These are phyloP conservation scores for Furcula furcula DNA, from an alignment of 2,888 invertebrate genomes.

Conservation along the genomic window DNA sequence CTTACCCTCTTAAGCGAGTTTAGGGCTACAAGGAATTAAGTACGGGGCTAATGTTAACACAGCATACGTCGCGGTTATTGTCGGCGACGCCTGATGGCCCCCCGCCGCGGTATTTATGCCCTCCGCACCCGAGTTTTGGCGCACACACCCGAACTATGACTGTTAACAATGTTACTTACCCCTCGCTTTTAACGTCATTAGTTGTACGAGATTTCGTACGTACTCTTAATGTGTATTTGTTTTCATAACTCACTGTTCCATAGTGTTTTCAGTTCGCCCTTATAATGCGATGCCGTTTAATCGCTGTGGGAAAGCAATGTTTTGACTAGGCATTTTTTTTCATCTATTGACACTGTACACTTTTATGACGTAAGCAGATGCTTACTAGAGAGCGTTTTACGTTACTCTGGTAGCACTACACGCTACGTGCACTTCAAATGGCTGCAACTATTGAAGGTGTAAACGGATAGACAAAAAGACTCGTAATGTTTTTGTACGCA, in stretches of 20 bases:
- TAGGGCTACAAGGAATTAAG: slow-evolving; percentile 78
- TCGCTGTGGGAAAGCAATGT: slow-evolving; percentile 73
- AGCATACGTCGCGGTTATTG: slow-evolving; percentile 75
- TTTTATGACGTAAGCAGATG: slow-evolving; percentile 52
- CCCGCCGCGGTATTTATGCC: slow-evolving; percentile 75
- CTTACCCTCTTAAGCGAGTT: slow-evolving; percentile 78
- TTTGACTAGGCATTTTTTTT: slow-evolving; percentile 54
- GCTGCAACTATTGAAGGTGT: slow-evolving; percentile 41
- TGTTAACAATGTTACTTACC: slow-evolving; percentile 77
- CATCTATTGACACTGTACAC: slow-evolving; percentile 52
- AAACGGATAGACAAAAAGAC: slow-evolving; percentile 43
- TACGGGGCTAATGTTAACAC: slow-evolving; percentile 77
- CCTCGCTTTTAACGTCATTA: slow-evolving; percentile 78
- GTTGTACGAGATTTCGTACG: slow-evolving; percentile 75
- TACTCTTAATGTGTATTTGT: slow-evolving; percentile 75
- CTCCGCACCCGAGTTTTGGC: slow-evolving; percentile 73
- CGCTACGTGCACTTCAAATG: slow-evolving; percentile 36
- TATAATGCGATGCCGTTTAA: slow-evolving; percentile 53
- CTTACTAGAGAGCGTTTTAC: slow-evolving; percentile 23
- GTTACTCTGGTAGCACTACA: slow-evolving; percentile 16
- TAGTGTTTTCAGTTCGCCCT: slow-evolving; percentile 63
- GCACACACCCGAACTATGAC: slow-evolving; percentile 72
- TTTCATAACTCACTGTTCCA: slow-evolving; percentile 69
- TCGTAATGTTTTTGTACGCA: slow-evolving; percentile 43
- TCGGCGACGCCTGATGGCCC: slow-evolving; percentile 50